Conservation (phyloP, 2,797 vertebrate genomes). For the Semaprochilodus insignis region DNA sequence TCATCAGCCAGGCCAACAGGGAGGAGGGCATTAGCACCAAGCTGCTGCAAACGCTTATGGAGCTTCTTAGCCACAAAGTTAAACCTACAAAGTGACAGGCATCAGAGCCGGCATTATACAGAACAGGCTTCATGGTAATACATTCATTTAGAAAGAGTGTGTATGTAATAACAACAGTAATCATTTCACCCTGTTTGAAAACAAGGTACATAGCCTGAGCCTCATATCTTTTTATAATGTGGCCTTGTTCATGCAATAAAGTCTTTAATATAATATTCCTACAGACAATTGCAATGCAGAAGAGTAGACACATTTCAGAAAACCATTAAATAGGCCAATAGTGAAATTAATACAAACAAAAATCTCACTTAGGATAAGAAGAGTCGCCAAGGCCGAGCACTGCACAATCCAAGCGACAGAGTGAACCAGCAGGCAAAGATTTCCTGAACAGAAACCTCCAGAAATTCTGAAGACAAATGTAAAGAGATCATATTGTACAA, state of each 20-base stretch:
- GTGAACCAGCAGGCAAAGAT: constrained; percentile 81
- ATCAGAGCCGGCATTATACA: not conserved
- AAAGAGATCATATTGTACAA: not conserved
- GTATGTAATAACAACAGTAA: not conserved
- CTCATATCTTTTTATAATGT: too few species aligned
- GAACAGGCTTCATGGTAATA: not conserved
- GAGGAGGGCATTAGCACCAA: constrained; percentile 83
- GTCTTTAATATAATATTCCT: too few species aligned
- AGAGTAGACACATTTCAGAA: too few species aligned
- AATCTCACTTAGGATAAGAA: constrained; percentile 89
- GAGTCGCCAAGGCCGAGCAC: constrained; percentile 95
- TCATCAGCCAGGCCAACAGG: constrained; percentile 89
- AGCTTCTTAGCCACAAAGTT: constrained; percentile 97
- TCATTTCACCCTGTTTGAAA: too few species aligned
- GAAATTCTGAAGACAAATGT: constrained; percentile 81
- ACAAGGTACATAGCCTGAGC: too few species aligned
- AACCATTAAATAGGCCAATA: not conserved
- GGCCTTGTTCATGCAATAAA: too few species aligned
- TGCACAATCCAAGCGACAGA: constrained; percentile 88
- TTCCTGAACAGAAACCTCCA: constrained; percentile 95
- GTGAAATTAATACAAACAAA: not conserved
- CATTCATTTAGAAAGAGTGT: not conserved
- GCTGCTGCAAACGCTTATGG: constrained; percentile 88
- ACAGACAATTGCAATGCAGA: too few species aligned
- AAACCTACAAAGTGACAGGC: constrained; percentile 78